phyloP scores from a whole-genome alignment of 2,797 vertebrate genomes.

The Myiotriccus ornatus region DNA sequence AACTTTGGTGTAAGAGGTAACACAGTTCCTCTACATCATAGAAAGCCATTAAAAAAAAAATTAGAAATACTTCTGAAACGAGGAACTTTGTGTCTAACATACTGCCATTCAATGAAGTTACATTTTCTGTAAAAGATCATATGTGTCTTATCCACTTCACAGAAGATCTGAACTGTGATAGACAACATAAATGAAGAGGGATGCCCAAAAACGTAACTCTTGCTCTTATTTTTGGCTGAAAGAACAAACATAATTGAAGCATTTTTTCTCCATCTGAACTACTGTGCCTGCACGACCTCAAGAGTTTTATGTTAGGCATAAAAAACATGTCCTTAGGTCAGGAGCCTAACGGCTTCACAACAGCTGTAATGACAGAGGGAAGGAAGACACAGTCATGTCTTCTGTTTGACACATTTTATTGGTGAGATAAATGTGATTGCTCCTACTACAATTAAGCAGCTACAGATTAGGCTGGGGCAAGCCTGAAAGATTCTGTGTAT shows the following conservation, averaged over 20 bases:
- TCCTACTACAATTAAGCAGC: neutral
- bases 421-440: neutral
- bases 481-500: neutral
- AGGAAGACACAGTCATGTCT: neutral
- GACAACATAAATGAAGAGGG: neutral
- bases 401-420: neutral
- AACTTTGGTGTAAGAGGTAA: neutral
- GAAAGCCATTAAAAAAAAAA: neutral
- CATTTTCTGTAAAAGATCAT: neutral
- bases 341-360: neutral
- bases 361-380: neutral
- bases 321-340: neutral
- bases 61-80: neutral
- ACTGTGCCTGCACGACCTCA: neutral
- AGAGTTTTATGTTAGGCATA: neutral
- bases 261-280: neutral
- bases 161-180: neutral
- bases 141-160: neutral
- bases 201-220: neutral
- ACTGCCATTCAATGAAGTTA: neutral
- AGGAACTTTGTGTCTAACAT: neutral
- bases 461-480: neutral
- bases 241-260: neutral
- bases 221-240: neutral
- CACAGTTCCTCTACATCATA: neutral